Base-by-base conservation (phyloP, 2,797 vertebrate species). In the Furcifer pardalis region DNA sequence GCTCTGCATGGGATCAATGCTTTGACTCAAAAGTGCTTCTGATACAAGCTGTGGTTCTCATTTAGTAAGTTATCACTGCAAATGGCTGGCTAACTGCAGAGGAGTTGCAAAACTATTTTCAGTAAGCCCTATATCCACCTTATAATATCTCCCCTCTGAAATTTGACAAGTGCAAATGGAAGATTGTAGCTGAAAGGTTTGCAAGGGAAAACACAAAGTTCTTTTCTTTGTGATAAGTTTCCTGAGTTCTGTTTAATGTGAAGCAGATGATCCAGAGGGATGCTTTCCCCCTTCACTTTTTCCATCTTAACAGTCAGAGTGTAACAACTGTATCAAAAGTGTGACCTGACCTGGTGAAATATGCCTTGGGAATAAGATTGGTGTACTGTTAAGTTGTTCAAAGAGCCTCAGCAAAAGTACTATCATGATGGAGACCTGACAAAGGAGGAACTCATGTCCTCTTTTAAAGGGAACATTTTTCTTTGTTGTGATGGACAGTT, bases 211-310 rank as follows among this genome's bases (percentile, higher is more conserved):
- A 76, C 60, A 90, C 62, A 83, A 85, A 88, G 81, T 68, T 66
- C 23, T 92, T 88, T 90, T 81, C 81, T 60, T 46, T 1, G 0
- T 52, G 85, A 63, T 49, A 52, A 60, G 15, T 69, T 87, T 89
- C 89, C 80, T 78, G 46, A 68, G 59, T 25, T 79, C 86, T 84
- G 0, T 87, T 88, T 83, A 88, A 73, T 5, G 2, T 6, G 25
- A 92, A 71, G 13, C 82, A 90, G 79, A 49, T 82, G 46, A 23
- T 23, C 56, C 77, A 85, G 79, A 83, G 56, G 52, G 42, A 69
- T 40, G 15, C 27, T 88, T 84, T 84, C 86, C 56, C 35, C 27
- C 56, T 91, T 90, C 84, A 86, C 88, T 44, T 23, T 80, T 83
- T 77, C 46, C 75, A 49, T 79, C 74, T 87, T 75, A 75, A 59